Conservation (phyloP, 2,888 invertebrate genomes). For the Peribatodes rhomboidaria region DNA sequence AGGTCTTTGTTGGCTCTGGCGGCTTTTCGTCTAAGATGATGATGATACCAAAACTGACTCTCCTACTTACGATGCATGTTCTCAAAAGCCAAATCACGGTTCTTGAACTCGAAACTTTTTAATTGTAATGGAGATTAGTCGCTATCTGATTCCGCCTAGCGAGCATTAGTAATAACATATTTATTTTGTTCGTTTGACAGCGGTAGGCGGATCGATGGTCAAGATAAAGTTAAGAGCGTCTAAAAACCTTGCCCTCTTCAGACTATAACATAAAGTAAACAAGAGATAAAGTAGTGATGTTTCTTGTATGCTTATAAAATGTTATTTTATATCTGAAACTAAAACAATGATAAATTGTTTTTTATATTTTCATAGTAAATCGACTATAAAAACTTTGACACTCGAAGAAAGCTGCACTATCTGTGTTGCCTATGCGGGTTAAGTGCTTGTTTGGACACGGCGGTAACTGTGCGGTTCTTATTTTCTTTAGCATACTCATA, state of each 20-base stretch:
- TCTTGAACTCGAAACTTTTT: conserved; percentile 76
- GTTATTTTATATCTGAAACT: too few relatives aligned
- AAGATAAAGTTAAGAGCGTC: conserved; percentile 67
- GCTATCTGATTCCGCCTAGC: conserved; percentile 79
- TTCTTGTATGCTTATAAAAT: not conserved
- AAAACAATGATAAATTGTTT: too few relatives aligned
- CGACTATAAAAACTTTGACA: too few relatives aligned
- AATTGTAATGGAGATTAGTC: conserved; percentile 84
- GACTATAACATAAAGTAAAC: not conserved
- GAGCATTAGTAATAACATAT: conserved; percentile 84
- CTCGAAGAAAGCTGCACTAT: too few relatives aligned
- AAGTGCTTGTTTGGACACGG: too few relatives aligned
- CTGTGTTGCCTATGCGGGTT: too few relatives aligned
- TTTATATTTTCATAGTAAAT: too few relatives aligned
- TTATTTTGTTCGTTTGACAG: conserved; percentile 84
- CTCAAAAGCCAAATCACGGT: conserved; percentile 55
- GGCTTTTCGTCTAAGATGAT: too few relatives aligned
- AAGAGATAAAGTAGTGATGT: not conserved
- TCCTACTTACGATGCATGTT: conserved; percentile 47
- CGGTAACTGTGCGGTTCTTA: too few relatives aligned
- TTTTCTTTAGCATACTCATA: too few relatives aligned
- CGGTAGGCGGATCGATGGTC: conserved; percentile 79
- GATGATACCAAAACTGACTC: conserved; percentile 3
- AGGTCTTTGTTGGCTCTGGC: too few relatives aligned
- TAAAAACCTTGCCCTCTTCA: conserved; percentile 36